These are phyloP conservation scores for Yponomeuta plumbellus DNA, from an alignment of 2,888 invertebrate genomes.

Conservation along the genomic window DNA sequence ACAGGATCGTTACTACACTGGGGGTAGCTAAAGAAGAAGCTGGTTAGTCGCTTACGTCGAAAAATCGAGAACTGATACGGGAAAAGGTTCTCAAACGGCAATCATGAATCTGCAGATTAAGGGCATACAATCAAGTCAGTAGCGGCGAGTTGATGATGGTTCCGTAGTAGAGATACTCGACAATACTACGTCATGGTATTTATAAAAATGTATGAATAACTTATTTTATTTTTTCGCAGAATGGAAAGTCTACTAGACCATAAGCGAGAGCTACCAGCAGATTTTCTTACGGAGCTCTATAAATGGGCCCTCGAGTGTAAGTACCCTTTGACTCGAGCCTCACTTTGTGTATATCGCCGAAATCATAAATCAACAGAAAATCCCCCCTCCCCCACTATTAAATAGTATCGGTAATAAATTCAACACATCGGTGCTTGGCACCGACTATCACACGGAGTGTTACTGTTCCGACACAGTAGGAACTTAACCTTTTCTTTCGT, in stretches of 20 bases:
- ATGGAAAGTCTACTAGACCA: constrained; percentile 78
- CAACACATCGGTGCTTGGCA: constrained; percentile 7
- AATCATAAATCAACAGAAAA: constrained; percentile 1
- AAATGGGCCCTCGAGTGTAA: constrained; percentile 91
- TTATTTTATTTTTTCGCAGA: constrained; percentile 55
- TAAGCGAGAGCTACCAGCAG: constrained; percentile 79
- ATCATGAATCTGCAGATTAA: too few relatives aligned
- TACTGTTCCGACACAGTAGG: neutral
- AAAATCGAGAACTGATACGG: neutral
- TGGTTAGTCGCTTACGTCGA: neutral
- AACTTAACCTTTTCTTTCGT: neutral
- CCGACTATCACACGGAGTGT: constrained; percentile 7
- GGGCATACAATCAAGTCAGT: too few relatives aligned
- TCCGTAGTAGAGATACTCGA: too few relatives aligned
- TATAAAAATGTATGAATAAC: neutral
- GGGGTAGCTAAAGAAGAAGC: neutral
- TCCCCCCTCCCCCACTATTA: constrained; percentile 6
- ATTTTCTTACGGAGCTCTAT: constrained; percentile 83
- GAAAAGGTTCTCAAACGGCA: too few relatives aligned
- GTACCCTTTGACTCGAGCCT: constrained; percentile 40
- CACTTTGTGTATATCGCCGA: neutral
- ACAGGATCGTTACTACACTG: neutral
- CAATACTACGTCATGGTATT: too few relatives aligned
- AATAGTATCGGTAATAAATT: neutral
- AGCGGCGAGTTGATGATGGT: too few relatives aligned